These are phyloP conservation scores for Muraenolepis orangiensis DNA, from an alignment of 2,797 vertebrate genomes.

Conservation along the genomic window DNA sequence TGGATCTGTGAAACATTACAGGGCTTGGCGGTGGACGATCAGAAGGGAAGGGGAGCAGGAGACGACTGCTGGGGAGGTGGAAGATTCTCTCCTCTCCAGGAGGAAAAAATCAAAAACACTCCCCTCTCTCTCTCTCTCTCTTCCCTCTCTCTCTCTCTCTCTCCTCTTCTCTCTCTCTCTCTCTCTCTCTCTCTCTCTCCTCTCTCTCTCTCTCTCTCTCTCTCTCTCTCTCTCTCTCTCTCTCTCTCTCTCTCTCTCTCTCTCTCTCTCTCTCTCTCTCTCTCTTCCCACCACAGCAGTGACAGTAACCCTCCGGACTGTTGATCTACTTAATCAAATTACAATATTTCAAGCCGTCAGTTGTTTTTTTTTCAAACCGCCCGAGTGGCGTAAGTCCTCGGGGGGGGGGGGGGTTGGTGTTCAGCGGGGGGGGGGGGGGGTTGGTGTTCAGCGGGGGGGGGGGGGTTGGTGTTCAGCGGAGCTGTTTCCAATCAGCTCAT, in stretches of 20 bases:
- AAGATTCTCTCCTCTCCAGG: slow-evolving; percentile 63
- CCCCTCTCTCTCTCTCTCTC: too few relatives aligned
- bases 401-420: too few relatives aligned
- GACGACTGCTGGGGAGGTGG: slow-evolving; percentile 46
- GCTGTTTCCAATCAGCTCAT: slow-evolving; percentile 63
- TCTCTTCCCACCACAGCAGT: slow-evolving; percentile 49
- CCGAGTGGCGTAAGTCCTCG: slow-evolving; percentile 53
- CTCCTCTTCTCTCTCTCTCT: too few relatives aligned
- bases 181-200: too few relatives aligned
- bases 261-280: too few relatives aligned
- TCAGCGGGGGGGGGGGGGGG: too few relatives aligned
- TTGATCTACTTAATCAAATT: slow-evolving; percentile 69
- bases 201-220: too few relatives aligned
- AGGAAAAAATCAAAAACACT: slow-evolving; percentile 63
- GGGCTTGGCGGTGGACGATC: slow-evolving; percentile 45
- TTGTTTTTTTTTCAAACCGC: slow-evolving; percentile 57
- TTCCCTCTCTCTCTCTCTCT: too few relatives aligned
- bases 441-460: too few relatives aligned
- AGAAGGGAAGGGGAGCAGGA: slow-evolving; percentile 65
- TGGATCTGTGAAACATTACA: slow-evolving; percentile 72
- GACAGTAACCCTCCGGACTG: slow-evolving; percentile 65
- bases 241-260: too few relatives aligned
- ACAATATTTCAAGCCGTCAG: slow-evolving; percentile 60
- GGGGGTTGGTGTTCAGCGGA: too few relatives aligned
- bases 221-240: too few relatives aligned